Conservation (phyloP, 2,797 vertebrate genomes). For the Chloroceryle inda region DNA sequence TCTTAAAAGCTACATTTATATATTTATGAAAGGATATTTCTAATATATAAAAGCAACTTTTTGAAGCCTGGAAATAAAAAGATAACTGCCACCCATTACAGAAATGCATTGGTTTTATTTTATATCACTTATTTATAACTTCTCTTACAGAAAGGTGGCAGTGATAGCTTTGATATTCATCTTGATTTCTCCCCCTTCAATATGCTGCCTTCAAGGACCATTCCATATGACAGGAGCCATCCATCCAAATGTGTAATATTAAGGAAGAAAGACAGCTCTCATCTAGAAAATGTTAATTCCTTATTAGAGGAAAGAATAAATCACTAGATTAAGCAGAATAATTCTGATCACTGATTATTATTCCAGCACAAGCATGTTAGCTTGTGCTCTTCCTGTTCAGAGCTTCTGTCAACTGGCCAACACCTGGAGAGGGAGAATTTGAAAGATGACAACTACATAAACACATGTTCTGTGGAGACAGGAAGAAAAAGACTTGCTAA, state of each 20-base stretch:
- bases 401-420: neutral
- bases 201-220: slow-evolving; percentile 18
- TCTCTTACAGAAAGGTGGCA: neutral
- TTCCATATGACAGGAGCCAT: slow-evolving; percentile 23
- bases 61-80: slow-evolving; percentile 36
- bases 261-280: neutral
- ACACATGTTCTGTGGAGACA: neutral
- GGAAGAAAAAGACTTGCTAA: neutral
- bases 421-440: neutral
- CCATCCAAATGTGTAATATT: neutral
- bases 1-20: neutral
- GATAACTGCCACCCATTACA: neutral
- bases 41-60: slow-evolving; percentile 23
- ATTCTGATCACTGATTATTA: neutral
- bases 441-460: neutral
- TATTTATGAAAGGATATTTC: neutral
- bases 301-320: neutral
- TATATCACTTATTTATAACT: neutral
- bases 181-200: neutral
- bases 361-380: neutral
- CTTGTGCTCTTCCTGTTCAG: neutral
- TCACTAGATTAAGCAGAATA: neutral
- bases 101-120: neutral
- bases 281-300: neutral
- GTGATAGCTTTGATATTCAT: neutral